Evolutionary conservation across 2,797 vertebrate genomes (phyloP), one percentile per base, ranked within the genome.

Genomic region (Hylomyscus alleni): DNA sequence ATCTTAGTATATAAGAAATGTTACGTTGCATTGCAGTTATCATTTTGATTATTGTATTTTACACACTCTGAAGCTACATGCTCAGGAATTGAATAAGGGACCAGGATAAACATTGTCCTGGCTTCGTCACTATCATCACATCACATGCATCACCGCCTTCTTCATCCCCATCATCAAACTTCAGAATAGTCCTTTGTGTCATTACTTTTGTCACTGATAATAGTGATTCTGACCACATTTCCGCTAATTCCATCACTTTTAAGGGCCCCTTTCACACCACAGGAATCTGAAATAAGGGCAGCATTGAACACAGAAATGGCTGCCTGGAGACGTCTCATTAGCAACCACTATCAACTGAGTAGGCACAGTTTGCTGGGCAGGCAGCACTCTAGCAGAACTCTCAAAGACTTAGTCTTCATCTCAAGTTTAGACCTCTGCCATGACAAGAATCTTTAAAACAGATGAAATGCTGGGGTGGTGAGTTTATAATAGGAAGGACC

Each of bases 221-320:
- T 93, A 86, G 78, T 62, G 56, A 94, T 60, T 91, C 83, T 77
- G 65, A 47, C 60, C 65, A 89, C 44, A 93, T 26, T 17, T 75
- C 65, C 90, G 7, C 91, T 94, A 93, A 97, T 76, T 31, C 58
- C 86, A 76, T 62, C 29, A 52, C 50, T 52, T 75, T 95, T 91
- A 96, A 90, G 58, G 89, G 56, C 47, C 89, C 31, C 17, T 56
- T 95, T 93, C 91, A 52, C 10, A 34, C 81, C 52, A 84, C 1
- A 73, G 54, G 84, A 67, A 91, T 78, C 77, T 93, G 19, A 94
- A 47, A 34, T 22, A 37, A 67, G 40, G 3, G 12, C 58, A 73
- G 9, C 15, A 6, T 10, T 24, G 44, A 91, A 65, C 24, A 81
- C 40, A 26, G 52, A 91, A 44, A 85, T 3, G 80, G 65, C 7